A percentile compares a stretch with the other conserved stretches of the same genome.
Evolutionary conservation across 2,888 invertebrate genomes (phyloP).

Genomic region (Branchipolynoe longqiensis): DNA sequence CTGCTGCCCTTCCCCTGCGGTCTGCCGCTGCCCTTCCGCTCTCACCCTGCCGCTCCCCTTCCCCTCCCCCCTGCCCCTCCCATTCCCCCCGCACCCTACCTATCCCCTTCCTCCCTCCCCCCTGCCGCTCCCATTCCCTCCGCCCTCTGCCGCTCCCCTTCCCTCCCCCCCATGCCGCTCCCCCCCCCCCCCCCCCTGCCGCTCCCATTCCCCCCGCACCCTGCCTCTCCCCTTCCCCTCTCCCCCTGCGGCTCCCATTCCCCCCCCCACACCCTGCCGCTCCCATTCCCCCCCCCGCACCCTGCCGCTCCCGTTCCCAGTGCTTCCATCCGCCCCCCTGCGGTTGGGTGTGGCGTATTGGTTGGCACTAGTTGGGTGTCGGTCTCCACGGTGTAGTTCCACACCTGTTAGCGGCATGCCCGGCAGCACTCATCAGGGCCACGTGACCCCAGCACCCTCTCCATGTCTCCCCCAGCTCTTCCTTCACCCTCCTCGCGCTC

Average conservation of each 20-base stretch:
- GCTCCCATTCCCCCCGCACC: background rate
- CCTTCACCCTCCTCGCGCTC: too few relatives aligned
- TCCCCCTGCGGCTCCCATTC: background rate
- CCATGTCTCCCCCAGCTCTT: background rate
- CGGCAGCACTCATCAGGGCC: too few relatives aligned
- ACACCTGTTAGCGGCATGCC: too few relatives aligned
- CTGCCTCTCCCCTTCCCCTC: background rate
- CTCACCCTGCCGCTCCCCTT: background rate
- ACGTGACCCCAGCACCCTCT: background rate
- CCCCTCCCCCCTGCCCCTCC: background rate
- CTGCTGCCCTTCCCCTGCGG: background rate
- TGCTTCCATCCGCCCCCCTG: background rate
- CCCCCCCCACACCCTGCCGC: background rate
- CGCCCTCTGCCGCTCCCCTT: background rate
- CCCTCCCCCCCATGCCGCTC: background rate
- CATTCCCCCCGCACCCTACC: background rate
- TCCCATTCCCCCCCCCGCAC: background rate
- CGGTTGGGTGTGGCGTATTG: too few relatives aligned
- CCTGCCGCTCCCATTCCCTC: background rate
- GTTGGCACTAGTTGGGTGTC: too few relatives aligned
- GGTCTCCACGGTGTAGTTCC: too few relatives aligned
- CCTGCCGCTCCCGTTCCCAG: background rate
- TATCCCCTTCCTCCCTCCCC: background rate
- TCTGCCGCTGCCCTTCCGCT: background rate
- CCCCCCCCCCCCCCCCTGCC: background rate